A percentile compares a stretch with the other conserved stretches of the same genome.
These are phyloP conservation scores for Hymenopus coronatus DNA, from an alignment of 2,888 invertebrate species.

Conservation along the genomic window DNA sequence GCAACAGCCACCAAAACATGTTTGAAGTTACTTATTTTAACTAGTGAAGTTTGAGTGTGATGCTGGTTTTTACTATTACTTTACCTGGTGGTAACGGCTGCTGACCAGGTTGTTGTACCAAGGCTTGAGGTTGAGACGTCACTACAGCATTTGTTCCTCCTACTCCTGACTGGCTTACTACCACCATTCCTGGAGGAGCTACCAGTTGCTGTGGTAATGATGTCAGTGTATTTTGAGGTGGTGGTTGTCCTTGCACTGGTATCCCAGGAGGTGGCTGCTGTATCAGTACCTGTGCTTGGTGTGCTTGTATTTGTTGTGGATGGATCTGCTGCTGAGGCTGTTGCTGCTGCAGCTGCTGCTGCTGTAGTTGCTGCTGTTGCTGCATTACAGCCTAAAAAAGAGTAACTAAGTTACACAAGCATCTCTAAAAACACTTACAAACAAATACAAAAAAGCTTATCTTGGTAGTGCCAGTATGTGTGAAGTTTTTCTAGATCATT, in stretches of 20 bases:
- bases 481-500: too few relatives aligned
- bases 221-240: constrained; percentile 11
- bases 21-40: too few relatives aligned
- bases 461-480: too few relatives aligned
- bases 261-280: constrained; percentile 42
- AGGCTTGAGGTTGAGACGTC: constrained; percentile 10
- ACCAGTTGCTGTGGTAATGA: constrained; percentile 19
- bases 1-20: too few relatives aligned
- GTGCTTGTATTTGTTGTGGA: constrained; percentile 39
- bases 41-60: too few relatives aligned
- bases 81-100: constrained; percentile 19
- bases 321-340: constrained; percentile 47
- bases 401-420: neutral
- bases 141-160: neutral
- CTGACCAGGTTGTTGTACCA: constrained; percentile 21
- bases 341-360: constrained; percentile 44
- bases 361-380: constrained; percentile 28
- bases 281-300: constrained; percentile 44
- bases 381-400: constrained; percentile 22
- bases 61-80: too few relatives aligned
- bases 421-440: neutral
- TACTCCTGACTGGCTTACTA: constrained; percentile 10
- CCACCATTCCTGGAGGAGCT: constrained; percentile 22
- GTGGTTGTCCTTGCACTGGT: constrained; percentile 11
- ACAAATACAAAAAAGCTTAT: too few relatives aligned